phyloP scores from a whole-genome alignment of 2,888 invertebrate genomes.

The Sepioteuthis lessoniana region DNA sequence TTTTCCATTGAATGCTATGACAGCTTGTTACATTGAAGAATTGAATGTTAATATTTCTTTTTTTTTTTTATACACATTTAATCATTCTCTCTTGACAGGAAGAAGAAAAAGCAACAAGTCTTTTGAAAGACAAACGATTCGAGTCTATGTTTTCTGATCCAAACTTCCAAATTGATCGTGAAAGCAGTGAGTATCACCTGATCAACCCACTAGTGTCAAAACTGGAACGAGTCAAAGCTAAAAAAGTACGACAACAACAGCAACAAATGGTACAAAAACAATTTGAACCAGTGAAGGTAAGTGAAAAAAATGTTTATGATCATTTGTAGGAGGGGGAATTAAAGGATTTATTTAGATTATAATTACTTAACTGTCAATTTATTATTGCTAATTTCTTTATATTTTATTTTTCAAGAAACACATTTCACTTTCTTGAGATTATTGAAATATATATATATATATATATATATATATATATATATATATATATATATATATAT shows the following conservation, averaged over 20 bases:
- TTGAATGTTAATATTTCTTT: neutral
- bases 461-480: too few species aligned
- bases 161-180: conserved; percentile 91
- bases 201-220: conserved; percentile 91
- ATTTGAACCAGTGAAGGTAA: conserved; percentile 65
- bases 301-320: neutral
- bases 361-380: too few species aligned
- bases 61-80: neutral
- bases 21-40: neutral
- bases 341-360: too few species aligned
- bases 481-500: too few species aligned
- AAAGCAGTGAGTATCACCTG: conserved; percentile 87
- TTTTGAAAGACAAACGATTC: conserved; percentile 91
- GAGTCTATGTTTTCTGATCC: conserved; percentile 91
- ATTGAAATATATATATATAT: too few species aligned
- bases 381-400: neutral
- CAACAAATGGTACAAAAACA: conserved; percentile 56
- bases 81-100: conserved; percentile 47
- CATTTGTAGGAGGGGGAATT: neutral
- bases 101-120: conserved; percentile 73
- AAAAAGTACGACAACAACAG: conserved; percentile 59
- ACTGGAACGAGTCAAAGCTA: conserved; percentile 80
- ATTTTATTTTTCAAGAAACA: too few species aligned
- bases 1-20: too few species aligned
- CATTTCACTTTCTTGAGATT: too few species aligned